Evolutionary conservation across 2,888 invertebrate species (phyloP), one percentile per base, ranked within the genome.

Genomic region (Drosophila anomelani): DNA sequence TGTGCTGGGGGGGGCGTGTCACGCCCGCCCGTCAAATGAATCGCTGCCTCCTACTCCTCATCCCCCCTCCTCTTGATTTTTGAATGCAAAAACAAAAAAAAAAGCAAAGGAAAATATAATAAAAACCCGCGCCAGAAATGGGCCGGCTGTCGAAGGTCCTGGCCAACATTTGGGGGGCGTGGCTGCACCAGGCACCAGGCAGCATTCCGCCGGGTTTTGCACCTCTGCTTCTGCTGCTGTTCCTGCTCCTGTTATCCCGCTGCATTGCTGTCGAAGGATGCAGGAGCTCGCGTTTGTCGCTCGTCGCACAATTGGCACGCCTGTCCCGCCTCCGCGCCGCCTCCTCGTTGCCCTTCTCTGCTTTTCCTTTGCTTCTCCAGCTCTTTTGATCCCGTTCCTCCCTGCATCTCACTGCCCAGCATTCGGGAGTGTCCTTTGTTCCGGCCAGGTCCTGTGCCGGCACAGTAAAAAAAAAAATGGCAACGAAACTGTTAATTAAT

Each of bases 21-120:
- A 71, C 66, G 75, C 78, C 88, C 90, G 90, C 90, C 91, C 87
- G 74, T 78, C 77, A 81, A 81, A 88, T 83, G 78, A 88, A 85
- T 85, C 78, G 84, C 80, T 85, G 85, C 78, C 47, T 20, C 15
- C n/a, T 12, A 8, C 47, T 23, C 38, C 59, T 15, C 15, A 15
- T 8, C 15, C 47, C 15, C 36, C 2, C 23, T 15, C n/a, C 32
- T 26, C 57, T 17, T 23, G 23, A n/a, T 34, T 15, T 15, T 34
- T 13, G 46, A 53, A 70, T 63, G 77, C 76, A 63, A 61, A 76
- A 64, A 47, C 58, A 53, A 57, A 66, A 59, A 57, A 43, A 66
- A 57, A 74, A 74, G 41, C 17, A 54, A 55, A 51, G 61, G 46
- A 51, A 75, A 53, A 57, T 60, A 84, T 79, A 87, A 79, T 75